Percentiles rank a stretch among this genome's conserved stretches.
phyloP scores from a whole-genome alignment of 2,797 vertebrate species.

The Tokudaia muenninki region DNA sequence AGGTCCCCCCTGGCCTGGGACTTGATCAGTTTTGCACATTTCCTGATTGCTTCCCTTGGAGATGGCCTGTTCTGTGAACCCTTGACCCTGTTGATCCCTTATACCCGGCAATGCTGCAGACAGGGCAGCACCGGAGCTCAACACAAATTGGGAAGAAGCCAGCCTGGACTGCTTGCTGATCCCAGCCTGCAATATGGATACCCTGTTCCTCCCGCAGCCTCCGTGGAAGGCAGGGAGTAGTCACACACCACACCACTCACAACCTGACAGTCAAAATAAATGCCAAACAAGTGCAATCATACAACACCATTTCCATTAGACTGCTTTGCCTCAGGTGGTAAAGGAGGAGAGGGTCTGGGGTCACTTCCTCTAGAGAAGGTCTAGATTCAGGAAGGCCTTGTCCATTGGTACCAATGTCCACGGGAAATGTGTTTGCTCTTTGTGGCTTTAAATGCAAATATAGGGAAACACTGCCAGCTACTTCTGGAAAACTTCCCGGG shows the following conservation, averaged over 20 bases:
- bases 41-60: neutral
- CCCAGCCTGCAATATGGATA: neutral
- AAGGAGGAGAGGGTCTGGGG: neutral
- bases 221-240: neutral
- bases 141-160: neutral
- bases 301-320: accelerated
- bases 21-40: conserved; percentile 57
- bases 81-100: neutral
- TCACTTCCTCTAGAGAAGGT: neutral
- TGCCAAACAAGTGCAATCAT: neutral
- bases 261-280: conserved; percentile 71
- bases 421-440: neutral
- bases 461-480: neutral
- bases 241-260: neutral
- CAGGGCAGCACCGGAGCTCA: neutral
- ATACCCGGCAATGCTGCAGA: neutral
- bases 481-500: neutral
- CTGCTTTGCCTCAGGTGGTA: neutral
- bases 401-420: neutral
- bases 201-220: neutral
- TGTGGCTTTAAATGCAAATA: neutral
- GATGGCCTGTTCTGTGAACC: conserved; percentile 24
- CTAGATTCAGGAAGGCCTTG: neutral
- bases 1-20: neutral
- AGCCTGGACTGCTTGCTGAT: neutral